Percentiles rank a stretch among this genome's conserved stretches.
phyloP scores from a whole-genome alignment of 2,797 vertebrate genomes.

The Podarcis siculus region DNA sequence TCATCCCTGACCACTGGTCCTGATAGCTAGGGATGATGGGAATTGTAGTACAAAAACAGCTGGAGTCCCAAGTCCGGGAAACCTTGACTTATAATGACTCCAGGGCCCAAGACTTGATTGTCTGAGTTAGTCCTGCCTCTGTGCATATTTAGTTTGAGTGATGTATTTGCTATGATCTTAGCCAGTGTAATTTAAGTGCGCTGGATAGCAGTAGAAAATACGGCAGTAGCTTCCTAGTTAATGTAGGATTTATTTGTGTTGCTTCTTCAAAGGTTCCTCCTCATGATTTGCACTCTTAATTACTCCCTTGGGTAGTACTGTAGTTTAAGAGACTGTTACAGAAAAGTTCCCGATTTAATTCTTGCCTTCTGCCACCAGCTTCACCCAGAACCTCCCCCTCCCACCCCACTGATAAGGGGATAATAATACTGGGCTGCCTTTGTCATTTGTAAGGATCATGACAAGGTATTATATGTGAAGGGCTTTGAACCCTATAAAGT shows the following conservation, averaged over 20 bases:
- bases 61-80: too few species aligned
- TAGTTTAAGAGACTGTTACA: neutral
- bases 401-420: neutral
- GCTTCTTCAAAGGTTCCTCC: neutral
- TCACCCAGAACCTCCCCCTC: too few species aligned
- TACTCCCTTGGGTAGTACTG: neutral
- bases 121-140: neutral
- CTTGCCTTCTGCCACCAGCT: neutral
- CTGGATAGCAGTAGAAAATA: neutral
- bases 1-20: too few species aligned
- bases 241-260: neutral
- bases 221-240: neutral
- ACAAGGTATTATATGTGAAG: too few species aligned
- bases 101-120: too few species aligned
- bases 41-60: too few species aligned
- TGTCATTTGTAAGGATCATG: neutral
- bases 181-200: neutral
- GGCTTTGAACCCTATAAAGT: neutral
- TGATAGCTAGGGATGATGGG: too few species aligned
- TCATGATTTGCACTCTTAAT: neutral
- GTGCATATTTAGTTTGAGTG: neutral
- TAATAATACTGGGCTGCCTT: neutral
- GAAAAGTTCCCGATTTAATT: neutral
- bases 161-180: neutral
- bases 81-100: neutral